Conservation (phyloP, 2,797 vertebrate genomes). For the Oophaga sylvatica region DNA sequence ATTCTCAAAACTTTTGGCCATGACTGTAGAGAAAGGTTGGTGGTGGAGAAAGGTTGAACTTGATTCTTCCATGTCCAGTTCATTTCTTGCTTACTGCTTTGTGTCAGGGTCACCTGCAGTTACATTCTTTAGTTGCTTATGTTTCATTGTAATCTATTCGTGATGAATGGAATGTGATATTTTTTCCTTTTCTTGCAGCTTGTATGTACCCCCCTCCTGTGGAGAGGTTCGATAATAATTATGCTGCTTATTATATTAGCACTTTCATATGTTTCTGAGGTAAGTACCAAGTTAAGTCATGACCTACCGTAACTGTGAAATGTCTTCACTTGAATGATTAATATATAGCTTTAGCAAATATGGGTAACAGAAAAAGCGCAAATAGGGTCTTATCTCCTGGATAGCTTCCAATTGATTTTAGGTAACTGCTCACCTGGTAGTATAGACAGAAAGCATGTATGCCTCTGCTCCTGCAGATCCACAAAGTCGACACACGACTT, state of each 20-base stretch:
- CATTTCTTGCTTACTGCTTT: neutral
- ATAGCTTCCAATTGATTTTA: no score
- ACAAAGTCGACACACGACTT: no score
- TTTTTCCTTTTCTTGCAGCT: constrained; percentile 66
- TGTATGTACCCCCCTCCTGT: constrained; percentile 72
- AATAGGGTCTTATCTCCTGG: no score
- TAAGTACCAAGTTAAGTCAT: constrained; percentile 61
- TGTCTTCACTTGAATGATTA: neutral
- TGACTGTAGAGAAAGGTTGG: no score
- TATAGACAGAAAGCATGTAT: no score
- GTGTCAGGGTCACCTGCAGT: neutral
- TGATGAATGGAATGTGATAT: neutral
- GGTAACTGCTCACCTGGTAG: no score
- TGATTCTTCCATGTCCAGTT: neutral
- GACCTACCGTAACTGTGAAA: neutral
- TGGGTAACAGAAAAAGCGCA: no score
- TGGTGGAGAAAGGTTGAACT: no score
- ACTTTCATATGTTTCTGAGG: constrained; percentile 72
- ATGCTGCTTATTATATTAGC: constrained; percentile 74
- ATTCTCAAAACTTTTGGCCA: no score
- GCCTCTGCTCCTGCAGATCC: no score
- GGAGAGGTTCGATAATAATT: constrained; percentile 73
- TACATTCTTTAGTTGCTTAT: neutral
- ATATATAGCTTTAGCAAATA: neutral
- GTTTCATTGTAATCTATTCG: neutral